Evolutionary conservation across 2,797 vertebrate genomes (phyloP), one percentile per base, ranked within the genome.

Genomic region (Tapirus indicus): DNA sequence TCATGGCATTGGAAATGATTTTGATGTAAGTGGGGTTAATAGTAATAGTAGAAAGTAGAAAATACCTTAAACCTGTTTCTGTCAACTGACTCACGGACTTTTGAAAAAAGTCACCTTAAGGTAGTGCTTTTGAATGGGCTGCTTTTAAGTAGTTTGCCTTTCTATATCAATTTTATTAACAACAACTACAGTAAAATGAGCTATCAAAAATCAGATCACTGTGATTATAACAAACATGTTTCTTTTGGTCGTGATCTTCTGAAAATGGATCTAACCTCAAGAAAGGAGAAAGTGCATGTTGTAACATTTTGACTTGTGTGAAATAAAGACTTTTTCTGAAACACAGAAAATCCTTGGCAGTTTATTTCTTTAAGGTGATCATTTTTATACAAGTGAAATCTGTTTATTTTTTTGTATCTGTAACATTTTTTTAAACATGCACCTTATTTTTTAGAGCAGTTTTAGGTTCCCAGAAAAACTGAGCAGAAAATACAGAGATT

Each of bases 81-180:
- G 6, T 66, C 62, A 74, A 6, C 54, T 74, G 80, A 91, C 49
- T 80, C 41, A 41, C 62, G 13, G 17, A 20, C 17, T 58, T 0
- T 75, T n/a, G 29, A 64, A 96, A 60, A 72, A 74, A 88, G 41
- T 87, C n/a, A 58, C 32, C 35, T 87, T 83, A 56, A 91, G 4
- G 17, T 77, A 29, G 52, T 86, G 52, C 11, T 66, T 92, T 84
- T 60, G 44, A 80, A 41, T 20, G 21, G 12, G 32, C 35, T 54
- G 7, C n/a, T 86, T 95, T 91, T 49, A 77, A 75, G n/a, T 85
- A 62, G 20, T 79, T 93, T 88, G 44, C 32, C 32, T 97, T 89
- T 89, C 32, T 82, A 0, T 91, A 44, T 88, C 77, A 71, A n/a
- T 91, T 95, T 93, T 52, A 72, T 79, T 95, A 90, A 86, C 71